Conservation (phyloP, 2,113 vertebrate genomes). For the Carassius carassius region DNA sequence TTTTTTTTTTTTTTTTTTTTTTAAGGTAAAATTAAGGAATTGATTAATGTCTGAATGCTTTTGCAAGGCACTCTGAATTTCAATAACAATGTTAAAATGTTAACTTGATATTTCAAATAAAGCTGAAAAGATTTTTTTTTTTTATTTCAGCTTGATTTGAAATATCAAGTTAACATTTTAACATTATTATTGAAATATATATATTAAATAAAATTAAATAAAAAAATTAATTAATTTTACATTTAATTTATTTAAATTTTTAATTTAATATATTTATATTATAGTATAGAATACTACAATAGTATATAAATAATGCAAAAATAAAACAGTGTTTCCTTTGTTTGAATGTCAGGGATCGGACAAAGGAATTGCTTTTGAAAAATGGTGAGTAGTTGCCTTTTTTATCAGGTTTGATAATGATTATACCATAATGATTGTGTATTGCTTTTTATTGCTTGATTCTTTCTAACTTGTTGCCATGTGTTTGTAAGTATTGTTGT, state of each 20-base stretch:
- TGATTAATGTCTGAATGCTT: neutral
- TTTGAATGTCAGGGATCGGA: constrained; percentile 67
- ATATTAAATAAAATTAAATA: too few species aligned
- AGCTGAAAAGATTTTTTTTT: too few species aligned
- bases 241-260: too few species aligned
- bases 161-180: too few species aligned
- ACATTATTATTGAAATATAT: too few species aligned
- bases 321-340: neutral
- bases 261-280: too few species aligned
- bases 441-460: neutral
- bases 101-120: too few species aligned
- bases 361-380: constrained; percentile 76
- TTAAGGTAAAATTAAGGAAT: neutral
- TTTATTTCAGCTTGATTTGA: too few species aligned
- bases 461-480: neutral
- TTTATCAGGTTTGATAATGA: neutral
- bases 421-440: neutral
- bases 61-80: neutral
- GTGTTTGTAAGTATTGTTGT: neutral
- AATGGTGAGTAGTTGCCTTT: constrained; percentile 78
- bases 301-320: neutral
- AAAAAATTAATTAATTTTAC: too few species aligned
- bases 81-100: neutral
- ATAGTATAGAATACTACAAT: too few species aligned
- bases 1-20: too few species aligned